Evolutionary conservation across 1,140 invertebrate species (phyloP).

Genomic region (Uloborus diversus): DNA sequence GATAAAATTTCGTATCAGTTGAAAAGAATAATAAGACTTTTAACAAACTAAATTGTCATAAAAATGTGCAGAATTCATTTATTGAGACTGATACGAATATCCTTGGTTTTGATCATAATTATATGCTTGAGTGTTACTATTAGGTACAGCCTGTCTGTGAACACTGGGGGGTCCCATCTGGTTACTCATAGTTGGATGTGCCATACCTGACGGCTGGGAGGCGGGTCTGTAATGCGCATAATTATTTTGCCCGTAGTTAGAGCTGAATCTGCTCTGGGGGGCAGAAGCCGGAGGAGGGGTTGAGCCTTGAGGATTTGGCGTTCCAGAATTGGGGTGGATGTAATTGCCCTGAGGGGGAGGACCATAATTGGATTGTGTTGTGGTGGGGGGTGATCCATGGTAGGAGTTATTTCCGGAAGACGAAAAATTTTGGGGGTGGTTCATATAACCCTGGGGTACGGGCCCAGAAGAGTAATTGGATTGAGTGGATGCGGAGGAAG

Average conservation of each 20-base stretch:
- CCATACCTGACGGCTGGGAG: conserved; percentile 11
- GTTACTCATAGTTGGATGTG: conserved; percentile 17
- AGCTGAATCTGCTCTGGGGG: conserved; percentile 23
- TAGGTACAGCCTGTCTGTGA: conserved; percentile 5
- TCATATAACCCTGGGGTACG: conserved; percentile 23
- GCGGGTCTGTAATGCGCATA: conserved; percentile 20
- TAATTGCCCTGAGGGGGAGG: conserved; percentile 19
- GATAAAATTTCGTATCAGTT: background rate
- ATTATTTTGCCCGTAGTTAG: conserved; percentile 25
- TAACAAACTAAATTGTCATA: background rate
- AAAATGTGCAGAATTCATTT: background rate
- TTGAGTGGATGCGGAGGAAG: conserved; percentile 18
- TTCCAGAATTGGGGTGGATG: conserved; percentile 26
- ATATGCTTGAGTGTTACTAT: background rate
- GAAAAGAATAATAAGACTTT: background rate
- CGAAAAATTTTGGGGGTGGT: conserved; percentile 16
- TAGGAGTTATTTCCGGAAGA: conserved; percentile 17
- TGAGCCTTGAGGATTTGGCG: conserved; percentile 23
- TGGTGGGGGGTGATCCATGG: conserved; percentile 28
- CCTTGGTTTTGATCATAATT: background rate
- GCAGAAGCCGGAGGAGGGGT: conserved; percentile 37
- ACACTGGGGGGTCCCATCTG: conserved; percentile 9
- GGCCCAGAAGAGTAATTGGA: conserved; percentile 1
- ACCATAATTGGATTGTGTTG: conserved; percentile 38
- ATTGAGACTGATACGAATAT: background rate